These are phyloP conservation scores for Drosophila arizonae DNA, from an alignment of 1,140 invertebrate species.

Conservation along the genomic window DNA sequence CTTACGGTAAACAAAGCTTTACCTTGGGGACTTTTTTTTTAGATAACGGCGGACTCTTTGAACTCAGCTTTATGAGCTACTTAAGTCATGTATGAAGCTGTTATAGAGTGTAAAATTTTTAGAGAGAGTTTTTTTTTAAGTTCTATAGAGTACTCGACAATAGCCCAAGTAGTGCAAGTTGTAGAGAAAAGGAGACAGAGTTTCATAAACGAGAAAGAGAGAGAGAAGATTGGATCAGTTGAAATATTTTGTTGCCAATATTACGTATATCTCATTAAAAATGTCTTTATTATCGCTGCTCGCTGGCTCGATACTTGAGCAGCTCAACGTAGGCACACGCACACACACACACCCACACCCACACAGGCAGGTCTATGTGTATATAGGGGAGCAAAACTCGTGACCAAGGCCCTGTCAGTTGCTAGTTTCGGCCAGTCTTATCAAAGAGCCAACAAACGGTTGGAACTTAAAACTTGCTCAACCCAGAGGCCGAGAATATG, in stretches of 20 bases:
- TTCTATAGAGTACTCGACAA: background rate
- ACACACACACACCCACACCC: background rate
- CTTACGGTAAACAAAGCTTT: too few relatives aligned
- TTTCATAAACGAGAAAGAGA: background rate
- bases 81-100: too few relatives aligned
- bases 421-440: conserved; percentile 51
- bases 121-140: background rate
- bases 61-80: background rate
- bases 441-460: conserved; percentile 69
- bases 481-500: conserved; percentile 20
- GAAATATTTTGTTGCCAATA: background rate
- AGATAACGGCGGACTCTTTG: too few relatives aligned
- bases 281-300: conserved; percentile 20
- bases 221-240: background rate
- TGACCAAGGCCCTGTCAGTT: conserved; percentile 46
- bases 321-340: conserved; percentile 8
- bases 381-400: conserved; percentile 26
- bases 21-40: too few relatives aligned
- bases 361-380: background rate
- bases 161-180: background rate
- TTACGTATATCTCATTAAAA: background rate
- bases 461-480: conserved; percentile 66
- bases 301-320: conserved; percentile 14
- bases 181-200: background rate
- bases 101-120: too few relatives aligned